Evolutionary conservation across 1,140 invertebrate genomes (phyloP).

Genomic region (Ceratina japonica): DNA sequence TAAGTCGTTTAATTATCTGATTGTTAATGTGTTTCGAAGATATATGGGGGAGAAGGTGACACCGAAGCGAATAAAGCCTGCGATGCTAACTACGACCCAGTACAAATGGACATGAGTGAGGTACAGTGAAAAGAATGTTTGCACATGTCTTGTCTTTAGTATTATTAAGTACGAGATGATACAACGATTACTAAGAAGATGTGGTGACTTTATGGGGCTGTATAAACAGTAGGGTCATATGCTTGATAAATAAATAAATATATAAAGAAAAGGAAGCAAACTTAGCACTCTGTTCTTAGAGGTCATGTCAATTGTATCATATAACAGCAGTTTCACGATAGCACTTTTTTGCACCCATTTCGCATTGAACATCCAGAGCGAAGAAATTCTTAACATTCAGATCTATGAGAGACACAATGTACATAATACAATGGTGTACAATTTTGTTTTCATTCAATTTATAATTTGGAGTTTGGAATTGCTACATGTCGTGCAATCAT

Average conservation of each 20-base stretch:
- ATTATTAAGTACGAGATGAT: slow-evolving; percentile 58
- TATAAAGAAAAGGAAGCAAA: too few species aligned
- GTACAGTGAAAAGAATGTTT: slow-evolving; percentile 71
- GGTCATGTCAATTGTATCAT: slow-evolving; percentile 44
- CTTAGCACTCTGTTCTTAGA: slow-evolving; percentile 44
- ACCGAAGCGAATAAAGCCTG: slow-evolving; percentile 62
- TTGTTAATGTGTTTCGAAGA: slow-evolving; percentile 63
- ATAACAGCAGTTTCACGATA: background rate
- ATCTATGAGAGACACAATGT: background rate
- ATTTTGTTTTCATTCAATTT: background rate
- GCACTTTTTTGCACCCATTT: background rate
- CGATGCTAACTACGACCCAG: slow-evolving; percentile 81
- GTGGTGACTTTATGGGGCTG: slow-evolving; percentile 59
- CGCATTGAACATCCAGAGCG: background rate
- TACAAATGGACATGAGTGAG: slow-evolving; percentile 83
- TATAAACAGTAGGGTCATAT: slow-evolving; percentile 51
- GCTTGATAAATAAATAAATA: slow-evolving; percentile 41
- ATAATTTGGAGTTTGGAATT: background rate
- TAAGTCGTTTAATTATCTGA: background rate
- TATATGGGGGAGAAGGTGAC: slow-evolving; percentile 57
- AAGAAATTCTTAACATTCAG: background rate
- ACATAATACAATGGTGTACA: background rate
- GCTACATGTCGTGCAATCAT: background rate
- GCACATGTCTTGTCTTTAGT: slow-evolving; percentile 40
- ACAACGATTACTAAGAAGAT: slow-evolving; percentile 58